These are phyloP conservation scores for Elgaria multicarinata DNA, from an alignment of 2,113 vertebrate species.

Conservation along the genomic window DNA sequence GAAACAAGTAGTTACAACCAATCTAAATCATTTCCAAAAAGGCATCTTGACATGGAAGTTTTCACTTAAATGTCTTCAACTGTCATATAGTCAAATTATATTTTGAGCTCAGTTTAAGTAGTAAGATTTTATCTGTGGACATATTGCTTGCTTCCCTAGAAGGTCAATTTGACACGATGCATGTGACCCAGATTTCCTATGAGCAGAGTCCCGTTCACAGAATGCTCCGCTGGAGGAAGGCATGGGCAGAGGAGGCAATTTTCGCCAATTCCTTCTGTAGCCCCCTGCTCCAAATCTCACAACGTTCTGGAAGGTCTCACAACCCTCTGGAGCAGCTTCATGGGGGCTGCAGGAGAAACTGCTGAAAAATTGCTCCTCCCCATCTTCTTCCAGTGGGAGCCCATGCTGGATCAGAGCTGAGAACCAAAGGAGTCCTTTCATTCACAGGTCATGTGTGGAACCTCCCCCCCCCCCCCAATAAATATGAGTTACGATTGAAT, in stretches of 20 bases:
- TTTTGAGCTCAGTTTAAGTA: conserved; percentile 5
- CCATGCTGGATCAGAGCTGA: not conserved
- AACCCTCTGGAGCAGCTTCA: not conserved
- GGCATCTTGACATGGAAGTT: conserved; percentile 23
- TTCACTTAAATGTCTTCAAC: conserved; percentile 24
- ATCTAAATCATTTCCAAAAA: not conserved
- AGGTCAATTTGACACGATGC: conserved; percentile 47
- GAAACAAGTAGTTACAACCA: not conserved
- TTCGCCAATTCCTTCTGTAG: not conserved
- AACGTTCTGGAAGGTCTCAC: not conserved
- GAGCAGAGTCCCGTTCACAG: not conserved
- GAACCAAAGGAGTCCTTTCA: not conserved
- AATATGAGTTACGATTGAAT: conserved; percentile 49
- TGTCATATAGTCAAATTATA: conserved; percentile 43
- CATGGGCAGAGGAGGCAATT: not conserved
- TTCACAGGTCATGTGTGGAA: not conserved
- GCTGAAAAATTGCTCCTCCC: not conserved
- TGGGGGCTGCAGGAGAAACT: not conserved
- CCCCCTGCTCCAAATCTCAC: not conserved
- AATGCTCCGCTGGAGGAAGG: not conserved
- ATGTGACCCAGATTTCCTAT: not conserved
- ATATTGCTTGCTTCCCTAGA: conserved; percentile 41
- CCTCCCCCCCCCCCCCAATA: too few species aligned
- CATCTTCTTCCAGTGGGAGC: not conserved
- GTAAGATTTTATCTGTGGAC: conserved; percentile 61